Conservation (phyloP, 2,888 invertebrate species). For the Limnephilus auricula region DNA sequence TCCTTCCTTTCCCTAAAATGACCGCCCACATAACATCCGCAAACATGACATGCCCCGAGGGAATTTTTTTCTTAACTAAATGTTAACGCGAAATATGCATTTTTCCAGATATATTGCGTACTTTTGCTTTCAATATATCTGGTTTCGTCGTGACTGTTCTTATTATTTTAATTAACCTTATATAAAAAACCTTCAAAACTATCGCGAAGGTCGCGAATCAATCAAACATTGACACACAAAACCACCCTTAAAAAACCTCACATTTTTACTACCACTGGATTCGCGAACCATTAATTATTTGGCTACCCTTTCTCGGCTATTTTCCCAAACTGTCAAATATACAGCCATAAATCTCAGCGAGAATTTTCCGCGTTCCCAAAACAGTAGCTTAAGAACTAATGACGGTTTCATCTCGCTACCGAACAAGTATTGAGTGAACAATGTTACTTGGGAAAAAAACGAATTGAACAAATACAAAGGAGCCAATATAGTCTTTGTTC, state of each 20-base stretch:
- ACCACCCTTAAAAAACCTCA: neutral
- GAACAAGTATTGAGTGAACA: neutral
- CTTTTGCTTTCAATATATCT: neutral
- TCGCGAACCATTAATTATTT: conserved; percentile 22
- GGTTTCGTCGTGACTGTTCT: neutral
- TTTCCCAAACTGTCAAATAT: conserved; percentile 45
- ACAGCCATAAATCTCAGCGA: conserved; percentile 34
- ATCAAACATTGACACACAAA: neutral
- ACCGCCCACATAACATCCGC: too few relatives aligned
- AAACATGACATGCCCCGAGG: too few relatives aligned
- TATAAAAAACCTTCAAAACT: neutral
- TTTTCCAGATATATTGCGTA: too few relatives aligned
- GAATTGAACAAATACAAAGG: neutral
- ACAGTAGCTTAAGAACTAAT: conserved; percentile 22
- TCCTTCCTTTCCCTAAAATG: too few relatives aligned
- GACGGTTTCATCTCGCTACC: conserved; percentile 25
- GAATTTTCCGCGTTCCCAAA: conserved; percentile 10
- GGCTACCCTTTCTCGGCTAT: conserved; percentile 8
- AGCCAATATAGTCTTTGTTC: neutral
- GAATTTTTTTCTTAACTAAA: too few relatives aligned
- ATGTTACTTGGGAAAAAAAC: neutral
- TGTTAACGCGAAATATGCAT: too few relatives aligned
- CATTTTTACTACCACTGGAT: neutral
- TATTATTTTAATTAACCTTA: neutral
- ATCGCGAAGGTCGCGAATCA: neutral